Evolutionary conservation across 2,113 vertebrate genomes (phyloP).

Genomic region (Mirounga angustirostris): DNA sequence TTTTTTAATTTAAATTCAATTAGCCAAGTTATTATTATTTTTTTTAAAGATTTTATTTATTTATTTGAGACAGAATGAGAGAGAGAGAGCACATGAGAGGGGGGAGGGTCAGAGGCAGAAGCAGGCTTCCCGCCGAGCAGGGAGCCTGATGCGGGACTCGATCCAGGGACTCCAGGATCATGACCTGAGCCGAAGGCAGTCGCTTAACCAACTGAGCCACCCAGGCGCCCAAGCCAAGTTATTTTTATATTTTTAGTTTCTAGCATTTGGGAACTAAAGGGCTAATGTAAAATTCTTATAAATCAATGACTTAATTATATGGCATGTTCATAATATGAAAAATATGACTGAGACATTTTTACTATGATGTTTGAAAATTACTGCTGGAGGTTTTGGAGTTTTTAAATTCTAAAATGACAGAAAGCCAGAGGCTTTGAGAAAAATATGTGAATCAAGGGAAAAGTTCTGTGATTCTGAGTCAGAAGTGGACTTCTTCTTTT

Average conservation of each 20-base stretch:
- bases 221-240: no score
- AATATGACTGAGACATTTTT: conserved; percentile 18
- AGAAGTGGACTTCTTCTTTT: neutral
- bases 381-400: neutral
- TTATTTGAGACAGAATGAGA: no score
- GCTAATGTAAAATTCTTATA: conserved; percentile 26
- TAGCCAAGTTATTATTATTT: neutral
- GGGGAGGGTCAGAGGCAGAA: no score
- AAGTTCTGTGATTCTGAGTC: neutral
- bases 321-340: neutral
- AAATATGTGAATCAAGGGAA: neutral
- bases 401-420: conserved; percentile 47
- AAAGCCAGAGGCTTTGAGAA: conserved; percentile 1
- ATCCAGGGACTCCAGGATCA: no score
- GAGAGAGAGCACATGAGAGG: no score
- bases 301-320: neutral
- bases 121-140: no score
- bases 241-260: conserved; percentile 5
- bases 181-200: no score
- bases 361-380: neutral
- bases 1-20: no score
- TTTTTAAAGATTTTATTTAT: neutral
- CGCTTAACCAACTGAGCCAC: no score
- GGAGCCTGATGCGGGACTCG: no score
- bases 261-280: neutral